Evolutionary conservation across 2,113 vertebrate genomes (phyloP).

Genomic region (Nyctibius bracteatus): DNA sequence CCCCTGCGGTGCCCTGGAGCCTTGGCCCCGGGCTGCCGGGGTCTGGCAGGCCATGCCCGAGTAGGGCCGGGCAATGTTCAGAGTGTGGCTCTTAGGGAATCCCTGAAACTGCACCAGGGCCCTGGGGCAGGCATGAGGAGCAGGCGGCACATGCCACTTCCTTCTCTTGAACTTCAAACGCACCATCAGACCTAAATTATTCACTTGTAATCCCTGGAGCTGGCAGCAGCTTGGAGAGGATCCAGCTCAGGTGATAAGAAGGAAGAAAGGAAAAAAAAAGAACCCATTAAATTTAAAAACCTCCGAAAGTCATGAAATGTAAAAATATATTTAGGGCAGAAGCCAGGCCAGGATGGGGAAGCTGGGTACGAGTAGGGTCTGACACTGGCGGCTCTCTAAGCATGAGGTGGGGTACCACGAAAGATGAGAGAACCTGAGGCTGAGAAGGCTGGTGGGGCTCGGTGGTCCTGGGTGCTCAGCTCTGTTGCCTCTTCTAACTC

Average conservation of each 20-base stretch:
- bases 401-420: background rate
- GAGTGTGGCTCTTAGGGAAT: background rate
- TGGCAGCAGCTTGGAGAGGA: conserved; percentile 53
- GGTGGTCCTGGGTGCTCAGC: background rate
- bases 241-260: conserved; percentile 70
- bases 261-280: conserved; percentile 32
- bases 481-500: background rate
- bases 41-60: background rate
- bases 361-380: background rate
- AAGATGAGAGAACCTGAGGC: background rate
- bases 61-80: background rate
- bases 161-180: conserved; percentile 64
- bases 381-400: background rate
- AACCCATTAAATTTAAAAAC: conserved; percentile 74
- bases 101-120: background rate
- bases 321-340: conserved; percentile 52
- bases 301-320: conserved; percentile 55
- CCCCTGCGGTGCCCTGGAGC: too few relatives aligned
- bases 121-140: background rate
- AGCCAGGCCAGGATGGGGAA: background rate
- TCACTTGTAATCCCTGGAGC: conserved; percentile 65
- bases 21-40: background rate
- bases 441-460: background rate
- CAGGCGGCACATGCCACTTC: background rate
- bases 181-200: conserved; percentile 66